Base-by-base conservation (phyloP, 2,888 invertebrate genomes). In the Lobophora halterata region DNA sequence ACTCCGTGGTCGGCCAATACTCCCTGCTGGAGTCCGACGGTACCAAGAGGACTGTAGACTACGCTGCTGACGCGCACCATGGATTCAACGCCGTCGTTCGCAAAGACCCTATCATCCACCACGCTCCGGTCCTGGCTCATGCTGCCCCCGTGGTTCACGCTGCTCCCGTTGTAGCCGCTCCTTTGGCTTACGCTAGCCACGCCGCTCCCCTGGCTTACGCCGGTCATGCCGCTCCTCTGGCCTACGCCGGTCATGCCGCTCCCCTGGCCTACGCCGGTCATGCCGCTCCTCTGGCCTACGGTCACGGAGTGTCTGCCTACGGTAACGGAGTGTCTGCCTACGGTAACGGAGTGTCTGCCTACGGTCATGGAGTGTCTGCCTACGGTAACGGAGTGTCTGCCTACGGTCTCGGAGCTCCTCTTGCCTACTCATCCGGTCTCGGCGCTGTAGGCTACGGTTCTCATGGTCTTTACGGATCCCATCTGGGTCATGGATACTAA, bases 11-110 rank as follows among this genome's bases (percentile, higher is more conserved):
- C 49, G 86, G 86, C 45, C 86, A 85, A 51, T 85, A 85, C 78
- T 85, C 83, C 3, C 76, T 85, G 36, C 65, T 91, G 78, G 69
- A 90, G 53, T 88, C 91, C 12, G 91, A 91, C 61, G 91, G 91
- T 55, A 90, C 89, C 35, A 89, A 88, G 65, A 89, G 91, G 50
- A 90, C 89, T 14, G 91, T 91, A 0, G 91, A 91, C 71, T 89
- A 90, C 72, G 82, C 86, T 41, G 89, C 88, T 49, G 88, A 88
- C 47, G 79, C 82, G 12, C 72, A 88, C 61, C 79, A 85, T 48
- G 89, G 89, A 46, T 89, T 89, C 79, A 89, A 89, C 76, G 89
- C 89, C 7, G 67, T 89, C 34, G 89, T 89, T 14, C 85, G 82
- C 58, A 87, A 83, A 46, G 88, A 88, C 65, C 88, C 89, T 21